phyloP scores from a whole-genome alignment of 2,113 vertebrate genomes.

The Gobiocypris rarus region DNA sequence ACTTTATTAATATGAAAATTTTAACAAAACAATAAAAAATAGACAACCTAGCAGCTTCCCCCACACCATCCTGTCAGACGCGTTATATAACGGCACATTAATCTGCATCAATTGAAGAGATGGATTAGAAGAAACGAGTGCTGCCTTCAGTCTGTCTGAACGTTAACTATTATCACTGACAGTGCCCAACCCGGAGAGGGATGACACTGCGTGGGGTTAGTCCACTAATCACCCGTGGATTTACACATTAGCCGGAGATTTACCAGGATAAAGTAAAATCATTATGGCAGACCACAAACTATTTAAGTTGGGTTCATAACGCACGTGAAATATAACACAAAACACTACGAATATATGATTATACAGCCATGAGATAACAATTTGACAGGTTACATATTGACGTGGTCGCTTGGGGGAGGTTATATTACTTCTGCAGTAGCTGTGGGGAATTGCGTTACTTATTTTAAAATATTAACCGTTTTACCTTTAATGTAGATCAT shows the following conservation, averaged over 20 bases:
- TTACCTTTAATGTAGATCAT: background rate
- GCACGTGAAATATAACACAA: too few species aligned
- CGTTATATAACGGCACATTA: conserved; percentile 13
- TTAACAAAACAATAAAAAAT: background rate
- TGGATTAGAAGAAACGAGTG: background rate
- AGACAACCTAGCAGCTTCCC: background rate
- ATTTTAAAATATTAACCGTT: background rate
- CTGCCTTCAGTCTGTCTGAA: background rate
- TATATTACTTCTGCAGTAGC: background rate
- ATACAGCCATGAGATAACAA: background rate
- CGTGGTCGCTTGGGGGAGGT: background rate
- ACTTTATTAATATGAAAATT: background rate
- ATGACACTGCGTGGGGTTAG: conserved; percentile 33
- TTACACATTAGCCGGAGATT: conserved; percentile 26
- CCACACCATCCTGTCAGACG: background rate
- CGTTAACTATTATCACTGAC: background rate
- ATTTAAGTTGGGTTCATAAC: background rate
- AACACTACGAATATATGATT: background rate
- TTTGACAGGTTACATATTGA: background rate
- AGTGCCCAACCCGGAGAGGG: background rate
- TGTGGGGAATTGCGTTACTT: background rate
- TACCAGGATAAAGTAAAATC: background rate
- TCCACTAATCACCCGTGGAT: conserved; percentile 27
- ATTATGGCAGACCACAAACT: background rate
- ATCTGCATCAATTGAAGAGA: conserved; percentile 14